Conservation (phyloP, 2,113 vertebrate genomes). For the Megaleporinus macrocephalus region DNA sequence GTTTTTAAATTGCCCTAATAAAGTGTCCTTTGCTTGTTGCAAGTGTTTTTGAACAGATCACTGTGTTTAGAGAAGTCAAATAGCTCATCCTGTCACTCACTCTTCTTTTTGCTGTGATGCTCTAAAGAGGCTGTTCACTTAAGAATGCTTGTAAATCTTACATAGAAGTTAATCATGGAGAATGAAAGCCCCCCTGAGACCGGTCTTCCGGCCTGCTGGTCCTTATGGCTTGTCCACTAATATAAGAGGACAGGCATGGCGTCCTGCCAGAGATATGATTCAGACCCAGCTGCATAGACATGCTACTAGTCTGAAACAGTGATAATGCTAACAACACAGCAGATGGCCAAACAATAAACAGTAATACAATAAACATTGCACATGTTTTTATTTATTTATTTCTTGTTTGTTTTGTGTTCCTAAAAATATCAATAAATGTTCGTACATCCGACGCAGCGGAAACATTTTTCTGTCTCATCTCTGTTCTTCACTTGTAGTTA, state of each 20-base stretch:
- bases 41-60: slow-evolving; percentile 5
- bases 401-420: no score
- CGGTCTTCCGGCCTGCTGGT: slow-evolving; percentile 52
- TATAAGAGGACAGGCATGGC: slow-evolving; percentile 68
- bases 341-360: slow-evolving; percentile 20
- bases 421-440: no score
- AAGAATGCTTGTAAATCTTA: background rate
- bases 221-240: slow-evolving; percentile 67
- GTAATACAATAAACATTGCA: background rate
- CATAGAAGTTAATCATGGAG: slow-evolving; percentile 57
- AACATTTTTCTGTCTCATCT: no score
- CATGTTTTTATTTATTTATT: no score
- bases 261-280: slow-evolving; percentile 53
- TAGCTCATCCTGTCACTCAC: background rate
- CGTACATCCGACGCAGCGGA: no score
- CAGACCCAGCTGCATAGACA: slow-evolving; percentile 43
- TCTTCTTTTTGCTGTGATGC: background rate
- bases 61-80: slow-evolving; percentile 8
- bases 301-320: slow-evolving; percentile 13
- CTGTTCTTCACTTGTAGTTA: no score
- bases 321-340: slow-evolving; percentile 28
- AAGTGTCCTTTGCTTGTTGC: background rate
- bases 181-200: slow-evolving; percentile 57
- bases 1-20: background rate
- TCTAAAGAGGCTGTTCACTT: slow-evolving; percentile 13